Evolutionary conservation across 2,113 vertebrate species (phyloP).

Genomic region (Carassius auratus): DNA sequence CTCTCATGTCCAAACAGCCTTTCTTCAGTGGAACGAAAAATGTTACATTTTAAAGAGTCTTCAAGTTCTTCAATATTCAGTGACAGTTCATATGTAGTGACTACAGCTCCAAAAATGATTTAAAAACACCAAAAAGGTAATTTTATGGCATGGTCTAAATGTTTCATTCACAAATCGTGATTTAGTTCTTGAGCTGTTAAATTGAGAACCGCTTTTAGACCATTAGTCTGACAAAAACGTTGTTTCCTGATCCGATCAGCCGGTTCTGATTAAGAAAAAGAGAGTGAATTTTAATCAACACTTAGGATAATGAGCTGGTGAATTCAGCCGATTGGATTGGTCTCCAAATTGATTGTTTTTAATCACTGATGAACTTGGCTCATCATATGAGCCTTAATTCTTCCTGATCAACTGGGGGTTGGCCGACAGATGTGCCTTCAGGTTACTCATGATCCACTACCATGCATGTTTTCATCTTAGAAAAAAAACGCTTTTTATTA

Average conservation of each 20-base stretch:
- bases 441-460: conserved; percentile 75
- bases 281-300: background rate
- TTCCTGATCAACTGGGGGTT: background rate
- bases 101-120: no score
- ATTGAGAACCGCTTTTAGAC: no score
- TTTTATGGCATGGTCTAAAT: no score
- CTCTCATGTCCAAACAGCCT: no score
- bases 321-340: conserved; percentile 23
- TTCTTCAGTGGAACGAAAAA: no score
- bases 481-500: conserved; percentile 26
- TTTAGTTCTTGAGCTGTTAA: no score
- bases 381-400: background rate
- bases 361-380: background rate
- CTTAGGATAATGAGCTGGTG: conserved; percentile 14
- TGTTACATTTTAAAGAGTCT: no score
- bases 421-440: conserved; percentile 59
- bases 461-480: conserved; percentile 41
- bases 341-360: conserved; percentile 13
- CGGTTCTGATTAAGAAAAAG: background rate
- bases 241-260: background rate
- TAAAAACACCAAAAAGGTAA: no score
- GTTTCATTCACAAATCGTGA: no score
- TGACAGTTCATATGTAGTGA: no score
- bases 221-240: background rate
- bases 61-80: no score